Percentiles rank a stretch among this genome's conserved stretches.
These are phyloP conservation scores for Spea hammondii DNA, from an alignment of 2,797 vertebrate species.

Conservation along the genomic window DNA sequence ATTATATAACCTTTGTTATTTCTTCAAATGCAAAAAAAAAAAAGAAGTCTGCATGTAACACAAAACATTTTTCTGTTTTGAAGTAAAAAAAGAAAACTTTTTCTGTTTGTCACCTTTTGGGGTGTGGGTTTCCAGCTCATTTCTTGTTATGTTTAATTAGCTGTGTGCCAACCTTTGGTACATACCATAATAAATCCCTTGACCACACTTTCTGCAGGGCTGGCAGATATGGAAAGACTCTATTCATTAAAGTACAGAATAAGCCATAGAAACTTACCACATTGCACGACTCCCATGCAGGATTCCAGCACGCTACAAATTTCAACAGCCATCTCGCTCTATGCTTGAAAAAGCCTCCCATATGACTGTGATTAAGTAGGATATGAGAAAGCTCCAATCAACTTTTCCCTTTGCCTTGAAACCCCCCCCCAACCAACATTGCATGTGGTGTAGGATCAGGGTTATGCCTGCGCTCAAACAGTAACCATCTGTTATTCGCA, in stretches of 20 bases:
- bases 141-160: conserved; percentile 73
- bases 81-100: conserved; percentile 64
- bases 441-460: conserved; percentile 52
- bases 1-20: no score
- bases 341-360: conserved; percentile 61
- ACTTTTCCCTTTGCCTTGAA: conserved; percentile 60
- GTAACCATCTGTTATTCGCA: conserved; percentile 71
- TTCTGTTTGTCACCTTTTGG: conserved; percentile 71
- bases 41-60: no score
- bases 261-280: conserved; percentile 63
- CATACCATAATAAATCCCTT: conserved; percentile 75
- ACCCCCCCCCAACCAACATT: conserved; percentile 48
- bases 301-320: conserved; percentile 68
- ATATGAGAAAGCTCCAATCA: conserved; percentile 61
- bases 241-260: conserved; percentile 70
- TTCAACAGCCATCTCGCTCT: conserved; percentile 63
- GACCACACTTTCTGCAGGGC: conserved; percentile 68
- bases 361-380: conserved; percentile 65
- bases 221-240: conserved; percentile 75
- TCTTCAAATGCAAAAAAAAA: no score
- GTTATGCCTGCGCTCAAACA: conserved; percentile 64
- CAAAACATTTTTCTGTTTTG: background rate
- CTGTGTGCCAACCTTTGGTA: conserved; percentile 71
- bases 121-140: conserved; percentile 66
- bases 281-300: conserved; percentile 61